Percentiles rank a stretch among this genome's conserved stretches.
These are phyloP conservation scores for Simalia tracyae DNA, from an alignment of 2,797 vertebrate genomes.

Conservation along the genomic window DNA sequence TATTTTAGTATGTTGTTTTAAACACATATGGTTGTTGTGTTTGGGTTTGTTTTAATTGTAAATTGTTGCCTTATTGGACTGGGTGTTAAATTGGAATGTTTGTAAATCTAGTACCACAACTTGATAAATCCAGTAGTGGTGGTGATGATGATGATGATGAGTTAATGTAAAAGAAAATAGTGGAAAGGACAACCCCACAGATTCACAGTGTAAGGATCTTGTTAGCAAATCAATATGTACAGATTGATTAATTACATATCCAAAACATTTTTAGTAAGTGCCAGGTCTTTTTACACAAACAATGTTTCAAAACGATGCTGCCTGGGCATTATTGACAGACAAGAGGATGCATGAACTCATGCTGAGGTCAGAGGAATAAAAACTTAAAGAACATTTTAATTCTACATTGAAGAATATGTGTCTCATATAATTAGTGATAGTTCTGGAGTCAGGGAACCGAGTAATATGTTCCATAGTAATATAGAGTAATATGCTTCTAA, in stretches of 20 bases:
- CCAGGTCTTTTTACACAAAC: neutral
- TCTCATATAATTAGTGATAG: slow-evolving; percentile 11
- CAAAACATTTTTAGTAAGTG: neutral
- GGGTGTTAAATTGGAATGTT: neutral
- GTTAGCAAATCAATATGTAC: neutral
- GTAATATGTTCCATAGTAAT: slow-evolving; percentile 23
- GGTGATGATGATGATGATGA: neutral
- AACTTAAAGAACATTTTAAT: slow-evolving; percentile 7
- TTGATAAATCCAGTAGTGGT: neutral
- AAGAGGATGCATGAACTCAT: neutral
- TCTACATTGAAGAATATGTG: neutral
- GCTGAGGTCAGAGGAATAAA: slow-evolving; percentile 5
- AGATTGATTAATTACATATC: neutral
- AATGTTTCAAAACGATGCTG: neutral
- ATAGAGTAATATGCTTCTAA: neutral
- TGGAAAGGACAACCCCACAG: neutral
- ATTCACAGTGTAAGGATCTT: neutral
- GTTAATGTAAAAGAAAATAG: neutral
- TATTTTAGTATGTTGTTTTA: neutral
- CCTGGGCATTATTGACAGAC: neutral
- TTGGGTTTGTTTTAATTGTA: neutral
- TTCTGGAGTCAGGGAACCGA: neutral
- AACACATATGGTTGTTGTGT: neutral
- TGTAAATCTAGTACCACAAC: neutral
- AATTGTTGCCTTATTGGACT: neutral